Base-by-base conservation (phyloP, 2,113 vertebrate species). In the Laterallus jamaicensis region DNA sequence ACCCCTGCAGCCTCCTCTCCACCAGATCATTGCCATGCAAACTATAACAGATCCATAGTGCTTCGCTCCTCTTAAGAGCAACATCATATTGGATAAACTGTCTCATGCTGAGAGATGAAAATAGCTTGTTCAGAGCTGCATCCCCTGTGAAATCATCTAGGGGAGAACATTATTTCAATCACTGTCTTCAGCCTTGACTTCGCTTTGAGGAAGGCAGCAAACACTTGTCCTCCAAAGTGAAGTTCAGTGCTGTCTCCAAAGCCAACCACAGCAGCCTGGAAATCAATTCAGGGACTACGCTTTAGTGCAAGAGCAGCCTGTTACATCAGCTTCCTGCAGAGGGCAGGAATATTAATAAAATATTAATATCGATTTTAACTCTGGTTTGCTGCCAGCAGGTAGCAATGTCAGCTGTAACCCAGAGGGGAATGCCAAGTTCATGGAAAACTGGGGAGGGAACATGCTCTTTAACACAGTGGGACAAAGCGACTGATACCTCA, bases 31-130 rank as follows among this genome's bases (percentile, higher is more conserved):
- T 44, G 44, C 44, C 44, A 44, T 44, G 44, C 44, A 44, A 44
- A 44, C 44, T 18, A 44, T 15, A 44, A 44, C 17, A 44, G 44
- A 5, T 66, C 18, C 0, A 0, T 0, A 3, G 20, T 5, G 26
- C n/a, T 54, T 29, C 26, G 2, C 66, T 74, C 50, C 66, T 74
- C 50, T 9, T 18, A 35, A 42, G 24, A 79, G 28, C 47, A 49
- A 35, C 12, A 6, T 88, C 10, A 0, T 26, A 1, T 4, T 5
- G 55, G 18, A 56, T 35, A 17, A 58, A 21, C 26, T 13, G 52
- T 15, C 50, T 69, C 20, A 5, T 20, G 25, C 52, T 25, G 56
- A n/a, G 75, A 70, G 76, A 40, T 63, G 40, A 5, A 37, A 50
- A 49, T 4, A 19, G 50, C 59, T 55, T 9, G 17, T 31, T 64